Evolutionary conservation across 2,888 invertebrate species (phyloP).

Genomic region (Andrena trimmerana): DNA sequence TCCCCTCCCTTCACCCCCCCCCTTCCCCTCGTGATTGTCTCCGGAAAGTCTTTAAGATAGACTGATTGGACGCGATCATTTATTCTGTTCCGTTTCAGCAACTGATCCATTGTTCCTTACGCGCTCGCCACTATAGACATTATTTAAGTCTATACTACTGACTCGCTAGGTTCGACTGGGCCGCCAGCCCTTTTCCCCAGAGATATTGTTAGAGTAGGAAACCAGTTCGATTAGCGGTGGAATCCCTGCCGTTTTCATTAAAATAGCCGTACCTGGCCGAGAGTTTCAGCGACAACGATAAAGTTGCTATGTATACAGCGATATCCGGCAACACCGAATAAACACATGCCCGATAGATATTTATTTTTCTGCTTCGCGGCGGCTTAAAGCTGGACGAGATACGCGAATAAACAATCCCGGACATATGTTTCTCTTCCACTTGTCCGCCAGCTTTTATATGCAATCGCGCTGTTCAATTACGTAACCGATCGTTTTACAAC

Average conservation of each 20-base stretch:
- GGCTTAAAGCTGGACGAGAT: conserved; percentile 65
- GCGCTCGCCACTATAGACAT: background rate
- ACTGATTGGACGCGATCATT: conserved; percentile 57
- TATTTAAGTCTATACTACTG: conserved; percentile 3
- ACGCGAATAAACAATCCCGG: conserved; percentile 70
- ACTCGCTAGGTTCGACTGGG: background rate
- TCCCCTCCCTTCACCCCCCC: background rate
- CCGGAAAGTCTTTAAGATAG: conserved; percentile 52
- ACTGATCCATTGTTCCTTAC: conserved; percentile 12
- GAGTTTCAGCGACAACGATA: conserved; percentile 63
- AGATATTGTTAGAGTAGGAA: background rate
- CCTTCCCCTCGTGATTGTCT: conserved; percentile 31
- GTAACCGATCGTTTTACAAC: conserved; percentile 37
- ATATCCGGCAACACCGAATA: conserved; percentile 72
- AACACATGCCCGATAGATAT: conserved; percentile 68
- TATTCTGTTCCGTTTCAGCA: conserved; percentile 32
- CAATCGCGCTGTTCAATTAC: conserved; percentile 48
- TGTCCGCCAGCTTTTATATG: conserved; percentile 51
- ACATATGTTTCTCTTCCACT: conserved; percentile 72
- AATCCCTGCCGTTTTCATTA: conserved; percentile 22
- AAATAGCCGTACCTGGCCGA: conserved; percentile 21
- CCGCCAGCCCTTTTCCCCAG: background rate
- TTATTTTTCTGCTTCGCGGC: conserved; percentile 68
- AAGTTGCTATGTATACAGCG: conserved; percentile 76
- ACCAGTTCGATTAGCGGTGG: conserved; percentile 10